A percentile compares a stretch with the other conserved stretches of the same genome.
Conservation (phyloP, 2,797 vertebrate species). For the Rhinella marina region DNA sequence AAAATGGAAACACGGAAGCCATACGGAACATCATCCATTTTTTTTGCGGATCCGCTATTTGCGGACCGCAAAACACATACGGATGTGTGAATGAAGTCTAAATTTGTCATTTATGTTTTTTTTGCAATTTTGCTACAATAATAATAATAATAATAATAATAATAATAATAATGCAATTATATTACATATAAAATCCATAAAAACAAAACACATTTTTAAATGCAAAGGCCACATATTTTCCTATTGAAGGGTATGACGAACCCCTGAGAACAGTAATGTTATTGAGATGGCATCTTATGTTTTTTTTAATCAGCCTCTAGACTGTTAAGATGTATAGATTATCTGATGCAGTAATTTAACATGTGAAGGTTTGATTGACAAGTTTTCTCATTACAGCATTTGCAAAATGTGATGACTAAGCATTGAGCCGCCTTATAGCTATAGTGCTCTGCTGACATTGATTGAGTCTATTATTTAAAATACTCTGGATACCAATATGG, state of each 20-base stretch:
- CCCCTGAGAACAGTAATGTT: neutral
- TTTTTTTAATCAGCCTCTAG: slow-evolving; percentile 30
- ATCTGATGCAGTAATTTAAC: slow-evolving; percentile 47
- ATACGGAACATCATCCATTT: too few relatives aligned
- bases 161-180: neutral
- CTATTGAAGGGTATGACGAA: neutral
- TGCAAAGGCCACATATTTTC: neutral
- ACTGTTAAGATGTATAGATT: slow-evolving; percentile 47
- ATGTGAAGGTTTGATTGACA: slow-evolving; percentile 57
- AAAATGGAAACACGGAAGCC: too few relatives aligned
- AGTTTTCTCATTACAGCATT: slow-evolving; percentile 49
- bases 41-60: too few relatives aligned
- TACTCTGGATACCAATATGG: slow-evolving; percentile 34
- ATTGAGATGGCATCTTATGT: slow-evolving; percentile 40
- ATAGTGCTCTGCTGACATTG: slow-evolving; percentile 37
- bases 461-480: slow-evolving; percentile 52
- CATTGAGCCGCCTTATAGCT: slow-evolving; percentile 36
- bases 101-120: too few relatives aligned
- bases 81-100: too few relatives aligned
- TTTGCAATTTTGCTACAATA: too few relatives aligned
- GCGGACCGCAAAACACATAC: too few relatives aligned
- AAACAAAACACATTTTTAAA: neutral
- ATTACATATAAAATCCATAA: neutral
- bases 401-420: slow-evolving; percentile 59
- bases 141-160: too few relatives aligned